These are phyloP conservation scores for Amblyjoppa proteus DNA, from an alignment of 2,888 invertebrate genomes.

Conservation along the genomic window DNA sequence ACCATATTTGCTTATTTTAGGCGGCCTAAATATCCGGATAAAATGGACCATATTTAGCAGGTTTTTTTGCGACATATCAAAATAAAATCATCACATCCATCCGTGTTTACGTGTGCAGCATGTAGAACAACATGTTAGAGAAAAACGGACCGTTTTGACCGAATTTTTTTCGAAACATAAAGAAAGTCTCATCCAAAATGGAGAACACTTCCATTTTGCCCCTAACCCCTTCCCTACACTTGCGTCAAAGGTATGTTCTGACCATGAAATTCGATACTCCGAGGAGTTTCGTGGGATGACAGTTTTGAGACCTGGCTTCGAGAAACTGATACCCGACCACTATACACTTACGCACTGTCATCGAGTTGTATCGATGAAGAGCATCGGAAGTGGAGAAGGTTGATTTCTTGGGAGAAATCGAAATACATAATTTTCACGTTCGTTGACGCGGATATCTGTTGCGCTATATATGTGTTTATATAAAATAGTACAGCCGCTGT, in stretches of 20 bases:
- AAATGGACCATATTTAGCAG: too few species aligned
- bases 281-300: not conserved
- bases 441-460: constrained; percentile 45
- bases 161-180: too few species aligned
- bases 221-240: too few species aligned
- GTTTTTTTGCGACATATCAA: too few species aligned
- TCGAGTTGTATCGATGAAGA: constrained; percentile 39
- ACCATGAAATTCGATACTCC: not conserved
- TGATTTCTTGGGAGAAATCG: not conserved
- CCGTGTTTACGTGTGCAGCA: too few species aligned
- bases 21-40: too few species aligned
- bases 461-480: constrained; percentile 1
- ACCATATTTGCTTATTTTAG: too few species aligned
- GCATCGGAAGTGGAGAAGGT: constrained; percentile 23
- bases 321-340: constrained; percentile 4
- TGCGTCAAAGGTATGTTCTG: not conserved
- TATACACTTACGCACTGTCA: not conserved
- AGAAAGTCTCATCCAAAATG: too few species aligned
- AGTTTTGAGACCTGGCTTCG: not conserved
- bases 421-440: constrained; percentile 35
- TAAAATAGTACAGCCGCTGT: constrained; percentile 18
- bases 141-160: too few species aligned
- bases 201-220: too few species aligned
- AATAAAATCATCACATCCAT: too few species aligned
- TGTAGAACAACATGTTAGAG: too few species aligned